These are phyloP conservation scores for Rhineura floridana DNA, from an alignment of 2,113 vertebrate genomes.

Conservation along the genomic window DNA sequence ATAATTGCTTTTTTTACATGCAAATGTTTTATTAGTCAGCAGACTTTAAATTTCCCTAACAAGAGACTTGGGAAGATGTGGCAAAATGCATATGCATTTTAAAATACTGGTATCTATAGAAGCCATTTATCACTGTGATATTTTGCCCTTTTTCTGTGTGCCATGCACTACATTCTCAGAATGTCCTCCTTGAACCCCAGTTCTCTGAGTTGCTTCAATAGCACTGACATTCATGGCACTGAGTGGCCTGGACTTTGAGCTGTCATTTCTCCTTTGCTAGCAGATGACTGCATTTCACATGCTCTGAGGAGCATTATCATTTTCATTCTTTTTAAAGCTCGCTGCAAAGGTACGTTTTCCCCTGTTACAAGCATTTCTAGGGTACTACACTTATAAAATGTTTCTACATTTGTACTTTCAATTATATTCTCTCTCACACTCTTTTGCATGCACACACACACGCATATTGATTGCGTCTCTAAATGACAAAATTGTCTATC, in stretches of 20 bases:
- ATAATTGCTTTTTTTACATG: constrained; percentile 5
- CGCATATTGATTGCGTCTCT: neutral
- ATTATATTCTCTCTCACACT: neutral
- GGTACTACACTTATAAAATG: neutral
- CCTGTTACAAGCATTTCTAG: neutral
- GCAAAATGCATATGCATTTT: constrained; percentile 5
- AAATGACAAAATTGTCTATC: neutral
- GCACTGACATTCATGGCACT: neutral
- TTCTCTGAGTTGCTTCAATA: neutral
- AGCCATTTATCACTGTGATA: neutral
- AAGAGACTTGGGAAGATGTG: constrained; percentile 2
- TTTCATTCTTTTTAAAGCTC: neutral
- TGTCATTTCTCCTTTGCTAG: neutral
- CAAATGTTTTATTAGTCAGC: neutral
- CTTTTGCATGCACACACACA: neutral
- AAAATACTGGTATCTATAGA: neutral
- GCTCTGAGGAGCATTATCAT: neutral
- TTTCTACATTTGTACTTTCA: constrained; percentile 15
- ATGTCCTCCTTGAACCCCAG: neutral
- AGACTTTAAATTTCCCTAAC: neutral
- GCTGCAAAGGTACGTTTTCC: neutral
- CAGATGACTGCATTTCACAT: neutral
- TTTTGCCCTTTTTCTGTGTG: neutral
- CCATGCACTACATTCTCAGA: neutral
- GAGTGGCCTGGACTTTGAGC: neutral